phyloP scores from a whole-genome alignment of 2,797 vertebrate species.

The Margarornis squamiger region DNA sequence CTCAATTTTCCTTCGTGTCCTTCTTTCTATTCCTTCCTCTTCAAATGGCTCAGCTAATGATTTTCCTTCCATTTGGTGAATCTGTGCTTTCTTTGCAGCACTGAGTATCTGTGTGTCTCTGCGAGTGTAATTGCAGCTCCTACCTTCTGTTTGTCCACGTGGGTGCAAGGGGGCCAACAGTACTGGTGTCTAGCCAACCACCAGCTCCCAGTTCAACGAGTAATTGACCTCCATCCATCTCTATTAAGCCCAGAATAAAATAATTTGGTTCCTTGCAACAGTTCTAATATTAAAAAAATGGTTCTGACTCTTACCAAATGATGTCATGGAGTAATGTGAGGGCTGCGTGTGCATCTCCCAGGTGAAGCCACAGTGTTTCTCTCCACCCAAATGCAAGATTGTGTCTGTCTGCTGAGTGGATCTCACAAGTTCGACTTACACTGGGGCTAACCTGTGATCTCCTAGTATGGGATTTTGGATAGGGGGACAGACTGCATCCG shows the following conservation, averaged over 20 bases:
- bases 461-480: neutral
- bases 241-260: neutral
- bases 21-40: neutral
- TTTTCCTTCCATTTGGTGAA: neutral
- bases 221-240: neutral
- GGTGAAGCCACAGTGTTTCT: neutral
- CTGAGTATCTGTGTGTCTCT: neutral
- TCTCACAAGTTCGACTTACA: neutral
- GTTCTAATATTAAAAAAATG: neutral
- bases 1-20: neutral
- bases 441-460: neutral
- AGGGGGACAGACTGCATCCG: neutral
- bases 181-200: neutral
- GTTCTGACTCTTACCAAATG: neutral
- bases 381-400: neutral
- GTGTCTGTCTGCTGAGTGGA: rapidly evolving
- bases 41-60: neutral
- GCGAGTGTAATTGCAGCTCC: neutral
- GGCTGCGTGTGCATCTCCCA: neutral
- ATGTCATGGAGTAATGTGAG: neutral
- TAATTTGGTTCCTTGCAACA: neutral
- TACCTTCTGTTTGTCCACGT: neutral
- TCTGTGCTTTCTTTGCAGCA: neutral
- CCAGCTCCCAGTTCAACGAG: neutral
- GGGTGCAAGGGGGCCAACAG: neutral